Conservation (phyloP, 1,140 invertebrate species). For the Heterodera carotae region DNA sequence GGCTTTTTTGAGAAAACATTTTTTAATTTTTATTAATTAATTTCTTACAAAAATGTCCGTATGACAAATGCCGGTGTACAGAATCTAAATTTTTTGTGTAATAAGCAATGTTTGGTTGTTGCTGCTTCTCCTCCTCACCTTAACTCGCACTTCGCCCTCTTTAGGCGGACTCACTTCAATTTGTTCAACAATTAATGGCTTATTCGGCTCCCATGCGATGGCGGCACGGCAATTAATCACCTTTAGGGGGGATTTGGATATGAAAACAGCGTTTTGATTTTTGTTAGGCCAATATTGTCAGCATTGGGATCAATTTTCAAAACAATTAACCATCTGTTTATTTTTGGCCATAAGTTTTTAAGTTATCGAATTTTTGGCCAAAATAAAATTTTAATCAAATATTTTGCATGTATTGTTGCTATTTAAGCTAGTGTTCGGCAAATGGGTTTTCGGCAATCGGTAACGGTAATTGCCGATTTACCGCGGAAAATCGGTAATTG, state of each 20-base stretch:
- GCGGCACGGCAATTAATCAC: constrained; percentile 49
- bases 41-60: constrained; percentile 85
- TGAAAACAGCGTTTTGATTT: no score
- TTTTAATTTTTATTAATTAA: constrained; percentile 6
- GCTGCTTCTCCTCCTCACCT: constrained; percentile 60
- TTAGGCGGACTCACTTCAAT: constrained; percentile 92
- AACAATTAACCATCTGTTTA: no score
- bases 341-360: no score
- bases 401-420: no score
- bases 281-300: background rate
- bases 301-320: no score
- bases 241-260: no score
- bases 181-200: constrained; percentile 84
- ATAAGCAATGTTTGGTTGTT: background rate
- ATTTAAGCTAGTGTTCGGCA: no score
- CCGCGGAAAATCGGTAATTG: no score
- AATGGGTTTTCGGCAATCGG: no score
- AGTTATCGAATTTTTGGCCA: background rate
- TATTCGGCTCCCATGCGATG: constrained; percentile 62
- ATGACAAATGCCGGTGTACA: constrained; percentile 81
- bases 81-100: no score
- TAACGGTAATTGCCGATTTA: no score
- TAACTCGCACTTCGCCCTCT: constrained; percentile 72
- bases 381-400: background rate
- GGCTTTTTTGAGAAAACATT: background rate